Percentiles rank a stretch among this genome's conserved stretches.
Evolutionary conservation across 2,797 vertebrate genomes (phyloP).

Genomic region (Cephalopachus bancanus): DNA sequence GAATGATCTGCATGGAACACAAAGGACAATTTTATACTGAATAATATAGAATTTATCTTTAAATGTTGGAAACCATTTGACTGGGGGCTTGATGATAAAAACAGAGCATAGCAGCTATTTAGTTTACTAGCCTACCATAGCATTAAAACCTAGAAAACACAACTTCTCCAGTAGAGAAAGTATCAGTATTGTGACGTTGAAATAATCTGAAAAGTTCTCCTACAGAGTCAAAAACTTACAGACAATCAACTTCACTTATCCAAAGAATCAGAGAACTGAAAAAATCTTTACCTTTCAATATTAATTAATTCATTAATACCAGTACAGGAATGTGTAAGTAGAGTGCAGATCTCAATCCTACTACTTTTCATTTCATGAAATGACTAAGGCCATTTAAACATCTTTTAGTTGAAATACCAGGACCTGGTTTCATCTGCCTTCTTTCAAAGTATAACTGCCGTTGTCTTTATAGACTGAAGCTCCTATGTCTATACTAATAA

Average conservation of each 20-base stretch:
- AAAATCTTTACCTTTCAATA: background rate
- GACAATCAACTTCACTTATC: constrained; percentile 95
- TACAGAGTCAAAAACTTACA: background rate
- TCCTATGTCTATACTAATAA: background rate
- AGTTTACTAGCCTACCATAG: background rate
- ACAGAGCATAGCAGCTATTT: background rate
- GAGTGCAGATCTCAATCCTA: background rate
- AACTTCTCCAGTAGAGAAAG: background rate
- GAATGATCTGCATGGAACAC: background rate
- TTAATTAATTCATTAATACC: background rate
- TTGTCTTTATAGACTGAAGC: background rate
- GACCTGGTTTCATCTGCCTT: background rate
- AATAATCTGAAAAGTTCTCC: background rate
- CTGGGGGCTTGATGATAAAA: background rate
- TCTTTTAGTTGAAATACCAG: background rate
- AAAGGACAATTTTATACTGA: background rate
- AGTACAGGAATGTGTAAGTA: background rate
- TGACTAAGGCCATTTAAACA: background rate
- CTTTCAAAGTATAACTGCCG: background rate
- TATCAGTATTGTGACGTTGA: background rate
- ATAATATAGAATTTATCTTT: background rate
- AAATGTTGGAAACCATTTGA: background rate
- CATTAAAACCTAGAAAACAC: background rate
- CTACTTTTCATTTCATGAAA: background rate
- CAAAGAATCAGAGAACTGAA: constrained; percentile 91